A percentile compares a stretch with the other conserved stretches of the same genome.
These are phyloP conservation scores for Daubentonia madagascariensis DNA, from an alignment of 2,113 vertebrate species.

Conservation along the genomic window DNA sequence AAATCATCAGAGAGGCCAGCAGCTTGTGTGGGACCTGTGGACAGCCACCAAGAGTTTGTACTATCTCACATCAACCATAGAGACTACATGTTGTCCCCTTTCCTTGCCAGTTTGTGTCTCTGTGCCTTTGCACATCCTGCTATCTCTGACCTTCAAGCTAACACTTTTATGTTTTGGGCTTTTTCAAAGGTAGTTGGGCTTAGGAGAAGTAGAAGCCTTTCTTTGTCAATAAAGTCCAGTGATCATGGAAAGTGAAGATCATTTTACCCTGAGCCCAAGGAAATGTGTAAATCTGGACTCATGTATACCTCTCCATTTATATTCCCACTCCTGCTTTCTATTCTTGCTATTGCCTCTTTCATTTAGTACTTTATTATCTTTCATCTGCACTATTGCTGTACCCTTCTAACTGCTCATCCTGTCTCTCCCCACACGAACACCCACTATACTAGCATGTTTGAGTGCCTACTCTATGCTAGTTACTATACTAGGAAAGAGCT, in stretches of 20 bases:
- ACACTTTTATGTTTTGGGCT: background rate
- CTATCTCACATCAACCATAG: background rate
- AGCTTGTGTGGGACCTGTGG: background rate
- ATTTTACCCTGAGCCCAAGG: background rate
- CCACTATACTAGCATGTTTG: background rate
- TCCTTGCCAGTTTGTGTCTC: background rate
- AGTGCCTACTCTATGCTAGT: background rate
- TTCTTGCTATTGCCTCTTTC: background rate
- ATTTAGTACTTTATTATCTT: background rate
- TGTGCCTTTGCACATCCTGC: background rate
- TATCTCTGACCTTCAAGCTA: background rate
- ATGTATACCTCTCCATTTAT: background rate
- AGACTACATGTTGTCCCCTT: background rate
- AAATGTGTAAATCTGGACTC: background rate
- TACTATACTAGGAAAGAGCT: background rate
- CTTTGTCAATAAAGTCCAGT: background rate
- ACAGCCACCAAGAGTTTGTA: background rate
- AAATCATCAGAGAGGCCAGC: background rate
- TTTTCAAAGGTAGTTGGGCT: background rate
- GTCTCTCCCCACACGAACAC: background rate
- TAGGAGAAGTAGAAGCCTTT: conserved; percentile 10
- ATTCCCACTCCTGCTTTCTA: background rate
- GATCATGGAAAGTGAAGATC: background rate
- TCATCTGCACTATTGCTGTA: background rate
- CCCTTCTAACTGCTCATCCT: background rate